Base-by-base conservation (phyloP, 64 coral and sea anemone species). In the Platygyra sinensis region DNA sequence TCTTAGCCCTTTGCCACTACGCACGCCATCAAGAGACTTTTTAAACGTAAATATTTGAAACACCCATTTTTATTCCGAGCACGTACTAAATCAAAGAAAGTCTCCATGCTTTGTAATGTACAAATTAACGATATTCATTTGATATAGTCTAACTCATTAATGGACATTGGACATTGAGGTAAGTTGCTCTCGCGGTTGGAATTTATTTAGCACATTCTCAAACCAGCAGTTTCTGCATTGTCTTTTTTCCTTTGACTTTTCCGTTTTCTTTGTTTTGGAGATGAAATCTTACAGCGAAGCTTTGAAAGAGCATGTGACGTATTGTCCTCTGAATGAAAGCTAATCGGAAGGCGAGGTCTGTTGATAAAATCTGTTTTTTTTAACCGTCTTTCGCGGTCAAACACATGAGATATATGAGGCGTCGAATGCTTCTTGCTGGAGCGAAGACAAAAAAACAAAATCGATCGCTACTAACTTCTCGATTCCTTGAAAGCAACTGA, bases 181-280 rank as follows among this genome's bases (percentile, higher is more conserved):
- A 57, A 57, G 54, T 57, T 57, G 15, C 54, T 5, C 29, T 69
- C 65, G 25, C 65, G 36, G 33, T 50, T 62, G 22, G 62, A 36
- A 71, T 85, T 65, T 85, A 29, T 71, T 71, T 28, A 85, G 62
- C 31, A 69, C 65, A 69, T 69, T 69, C 20, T 85, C 30, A 31
- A 83, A 20, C 25, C 61, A 36, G 62, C 63, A 71, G 81, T 52
- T 85, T 52, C 10, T 17, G 17, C 60, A 69, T 85, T 72, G 81
- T 69, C 81, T 42, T 39, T 71, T 85, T 17, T 32, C 42, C 22
- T 42, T 65, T 50, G 5, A 67, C 60, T 64, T 85, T 85, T 13
- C 62, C 62, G 8, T 51, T 69, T 85, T 42, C 60, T 85, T 85
- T 69, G 63, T 85, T 12, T 71, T 51, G 81, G 18, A 52, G 60